Percentiles rank a stretch among this genome's conserved stretches.
phyloP scores from a whole-genome alignment of 2,888 invertebrate species.

The Cephus pulcher region DNA sequence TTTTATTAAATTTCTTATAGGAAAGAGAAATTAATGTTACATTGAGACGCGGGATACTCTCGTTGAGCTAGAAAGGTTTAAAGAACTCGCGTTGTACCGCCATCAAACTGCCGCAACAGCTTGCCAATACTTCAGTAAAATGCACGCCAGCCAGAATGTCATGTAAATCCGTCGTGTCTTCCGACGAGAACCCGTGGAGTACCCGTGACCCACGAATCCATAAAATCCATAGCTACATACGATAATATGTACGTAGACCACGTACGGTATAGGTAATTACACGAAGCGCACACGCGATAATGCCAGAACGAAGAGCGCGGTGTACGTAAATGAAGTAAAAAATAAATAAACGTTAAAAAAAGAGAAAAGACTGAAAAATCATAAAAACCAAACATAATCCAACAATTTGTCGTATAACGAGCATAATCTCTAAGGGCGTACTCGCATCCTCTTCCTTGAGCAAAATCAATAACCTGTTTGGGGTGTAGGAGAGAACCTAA shows the following conservation, averaged over 20 bases:
- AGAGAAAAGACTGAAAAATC: neutral
- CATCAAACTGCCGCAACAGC: neutral
- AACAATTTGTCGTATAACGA: neutral
- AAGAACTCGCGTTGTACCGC: neutral
- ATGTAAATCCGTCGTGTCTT: neutral
- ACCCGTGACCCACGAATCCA: neutral
- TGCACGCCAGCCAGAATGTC: neutral
- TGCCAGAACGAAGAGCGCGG: neutral
- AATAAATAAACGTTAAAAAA: neutral
- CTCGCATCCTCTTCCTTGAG: slow-evolving; percentile 51
- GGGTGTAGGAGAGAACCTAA: slow-evolving; percentile 56
- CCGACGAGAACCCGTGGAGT: neutral
- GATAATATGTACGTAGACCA: neutral
- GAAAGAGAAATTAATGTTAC: neutral
- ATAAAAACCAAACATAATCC: neutral
- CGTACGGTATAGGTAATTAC: neutral
- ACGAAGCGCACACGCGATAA: neutral
- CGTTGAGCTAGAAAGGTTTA: neutral
- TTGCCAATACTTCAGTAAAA: neutral
- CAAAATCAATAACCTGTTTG: slow-evolving; percentile 61
- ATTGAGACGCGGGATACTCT: neutral
- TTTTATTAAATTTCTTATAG: neutral
- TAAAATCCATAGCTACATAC: neutral
- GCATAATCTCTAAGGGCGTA: slow-evolving; percentile 46
- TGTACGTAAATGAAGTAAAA: neutral